Conservation (phyloP, 2,888 invertebrate genomes). For the Drosophila setosimentum region DNA sequence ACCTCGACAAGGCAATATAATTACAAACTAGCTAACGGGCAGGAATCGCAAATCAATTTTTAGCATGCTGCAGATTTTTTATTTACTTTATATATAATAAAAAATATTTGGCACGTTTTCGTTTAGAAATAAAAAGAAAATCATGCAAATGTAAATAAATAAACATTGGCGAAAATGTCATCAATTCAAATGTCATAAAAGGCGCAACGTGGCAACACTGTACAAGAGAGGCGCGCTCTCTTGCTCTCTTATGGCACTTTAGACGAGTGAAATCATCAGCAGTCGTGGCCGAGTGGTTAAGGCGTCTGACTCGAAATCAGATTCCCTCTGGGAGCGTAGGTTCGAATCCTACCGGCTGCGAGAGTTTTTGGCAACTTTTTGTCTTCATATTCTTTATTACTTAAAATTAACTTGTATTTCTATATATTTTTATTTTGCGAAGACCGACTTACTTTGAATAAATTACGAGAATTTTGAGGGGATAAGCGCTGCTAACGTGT, state of each 20-base stretch:
- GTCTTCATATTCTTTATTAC: background rate
- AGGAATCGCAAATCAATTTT: background rate
- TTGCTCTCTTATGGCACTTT: conserved; percentile 36
- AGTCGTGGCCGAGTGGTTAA: conserved; percentile 86
- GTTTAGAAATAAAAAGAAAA: background rate
- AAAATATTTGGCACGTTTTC: background rate
- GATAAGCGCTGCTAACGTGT: conserved; percentile 49
- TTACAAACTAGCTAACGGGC: conserved; percentile 12
- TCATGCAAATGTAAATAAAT: conserved; percentile 3
- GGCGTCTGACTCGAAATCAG: conserved; percentile 86
- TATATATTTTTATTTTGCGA: background rate
- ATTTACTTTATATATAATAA: background rate
- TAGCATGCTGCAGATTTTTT: conserved; percentile 11
- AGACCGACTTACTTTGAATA: conserved; percentile 23
- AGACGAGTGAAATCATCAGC: conserved; percentile 53
- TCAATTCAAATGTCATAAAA: conserved; percentile 8
- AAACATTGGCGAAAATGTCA: background rate
- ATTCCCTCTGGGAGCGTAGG: conserved; percentile 86
- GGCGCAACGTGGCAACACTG: conserved; percentile 47
- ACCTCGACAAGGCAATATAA: conserved; percentile 11
- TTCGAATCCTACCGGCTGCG: conserved; percentile 86
- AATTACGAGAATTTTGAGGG: background rate
- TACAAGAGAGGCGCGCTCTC: background rate
- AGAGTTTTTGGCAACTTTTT: background rate
- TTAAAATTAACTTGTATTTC: background rate